These are phyloP conservation scores for Epinotia bilunana DNA, from an alignment of 2,888 invertebrate genomes.

Conservation along the genomic window DNA sequence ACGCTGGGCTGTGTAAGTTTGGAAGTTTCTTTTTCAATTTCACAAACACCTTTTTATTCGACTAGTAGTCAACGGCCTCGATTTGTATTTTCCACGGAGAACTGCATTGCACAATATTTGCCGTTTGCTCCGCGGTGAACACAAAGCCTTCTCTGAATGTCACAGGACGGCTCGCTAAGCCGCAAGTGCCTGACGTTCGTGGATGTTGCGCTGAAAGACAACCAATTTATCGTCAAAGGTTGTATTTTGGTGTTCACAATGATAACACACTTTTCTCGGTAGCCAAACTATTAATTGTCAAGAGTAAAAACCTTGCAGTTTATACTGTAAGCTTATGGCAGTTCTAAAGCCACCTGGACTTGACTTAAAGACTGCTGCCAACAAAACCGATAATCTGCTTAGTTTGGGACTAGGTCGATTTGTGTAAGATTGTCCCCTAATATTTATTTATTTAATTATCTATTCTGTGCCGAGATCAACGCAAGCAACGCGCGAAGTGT, in stretches of 20 bases:
- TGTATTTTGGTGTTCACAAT: not conserved
- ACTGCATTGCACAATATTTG: not conserved
- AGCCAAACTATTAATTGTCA: not conserved
- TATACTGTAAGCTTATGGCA: not conserved
- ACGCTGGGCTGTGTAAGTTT: too few relatives aligned
- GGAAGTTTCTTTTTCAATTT: too few relatives aligned
- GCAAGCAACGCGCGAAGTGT: not conserved
- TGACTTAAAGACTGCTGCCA: not conserved
- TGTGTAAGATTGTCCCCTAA: too few relatives aligned
- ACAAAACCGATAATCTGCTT: too few relatives aligned
- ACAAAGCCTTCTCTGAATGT: conserved; percentile 1
- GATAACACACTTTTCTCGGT: not conserved
- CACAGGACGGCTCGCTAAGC: not conserved
- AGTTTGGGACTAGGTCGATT: too few relatives aligned
- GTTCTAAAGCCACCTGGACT: not conserved
- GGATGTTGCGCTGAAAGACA: not conserved
- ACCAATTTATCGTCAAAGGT: not conserved
- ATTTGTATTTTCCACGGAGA: not conserved
- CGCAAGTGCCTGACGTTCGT: not conserved
- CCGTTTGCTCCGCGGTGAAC: not conserved
- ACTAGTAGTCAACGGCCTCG: too few relatives aligned
- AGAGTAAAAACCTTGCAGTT: too few relatives aligned
- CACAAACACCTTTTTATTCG: too few relatives aligned
- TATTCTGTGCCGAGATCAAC: not conserved
- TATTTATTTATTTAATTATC: too few relatives aligned